These are phyloP conservation scores for Chiloscyllium plagiosum DNA, from an alignment of 2,113 vertebrate genomes.

Conservation along the genomic window DNA sequence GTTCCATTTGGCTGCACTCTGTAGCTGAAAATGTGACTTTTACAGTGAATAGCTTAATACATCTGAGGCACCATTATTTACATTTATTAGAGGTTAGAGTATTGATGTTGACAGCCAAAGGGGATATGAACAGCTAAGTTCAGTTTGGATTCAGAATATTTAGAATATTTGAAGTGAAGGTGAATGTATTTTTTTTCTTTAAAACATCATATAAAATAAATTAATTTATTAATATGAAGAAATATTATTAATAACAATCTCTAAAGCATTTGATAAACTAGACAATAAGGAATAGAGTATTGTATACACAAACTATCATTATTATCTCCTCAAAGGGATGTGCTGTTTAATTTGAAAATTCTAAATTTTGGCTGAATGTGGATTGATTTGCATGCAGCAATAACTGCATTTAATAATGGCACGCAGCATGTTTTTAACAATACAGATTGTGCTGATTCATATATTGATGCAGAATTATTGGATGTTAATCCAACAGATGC, in stretches of 20 bases:
- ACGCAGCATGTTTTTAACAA: neutral
- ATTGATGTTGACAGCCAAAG: neutral
- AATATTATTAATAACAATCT: neutral
- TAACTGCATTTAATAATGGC: neutral
- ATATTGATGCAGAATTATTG: neutral
- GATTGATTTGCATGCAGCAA: neutral
- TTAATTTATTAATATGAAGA: neutral
- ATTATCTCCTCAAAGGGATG: neutral
- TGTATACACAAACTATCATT: neutral
- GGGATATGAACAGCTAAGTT: neutral
- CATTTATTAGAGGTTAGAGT: neutral
- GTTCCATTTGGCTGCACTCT: neutral
- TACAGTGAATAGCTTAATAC: neutral
- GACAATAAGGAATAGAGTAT: neutral
- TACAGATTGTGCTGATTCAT: neutral
- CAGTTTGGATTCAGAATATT: neutral
- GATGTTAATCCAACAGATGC: neutral
- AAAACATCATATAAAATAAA: neutral
- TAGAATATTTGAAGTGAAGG: neutral
- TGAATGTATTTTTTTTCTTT: neutral
- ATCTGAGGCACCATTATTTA: neutral
- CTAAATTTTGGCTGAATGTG: neutral
- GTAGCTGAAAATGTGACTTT: neutral
- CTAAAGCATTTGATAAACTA: neutral
- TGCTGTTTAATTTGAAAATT: neutral